phyloP scores from a whole-genome alignment of 2,888 invertebrate species.

The Pseudococcus viburni region DNA sequence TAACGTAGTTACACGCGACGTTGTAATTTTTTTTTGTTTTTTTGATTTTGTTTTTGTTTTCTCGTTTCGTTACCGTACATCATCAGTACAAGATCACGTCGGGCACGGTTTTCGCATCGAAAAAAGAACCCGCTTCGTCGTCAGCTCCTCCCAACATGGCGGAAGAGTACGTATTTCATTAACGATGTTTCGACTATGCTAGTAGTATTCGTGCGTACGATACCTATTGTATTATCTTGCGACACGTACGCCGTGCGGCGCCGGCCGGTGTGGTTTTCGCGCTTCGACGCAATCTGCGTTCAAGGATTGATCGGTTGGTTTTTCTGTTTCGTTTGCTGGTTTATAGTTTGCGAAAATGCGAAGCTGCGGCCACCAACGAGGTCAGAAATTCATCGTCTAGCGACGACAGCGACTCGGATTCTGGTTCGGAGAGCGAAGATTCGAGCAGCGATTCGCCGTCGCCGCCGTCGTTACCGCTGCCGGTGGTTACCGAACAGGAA shows the following conservation, averaged over 20 bases:
- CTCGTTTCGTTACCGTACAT: not conserved
- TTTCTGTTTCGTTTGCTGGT: not conserved
- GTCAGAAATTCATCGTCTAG: conserved; percentile 56
- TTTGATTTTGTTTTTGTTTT: not conserved
- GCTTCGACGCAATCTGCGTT: not conserved
- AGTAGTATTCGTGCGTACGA: too few relatives aligned
- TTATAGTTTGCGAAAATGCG: not conserved
- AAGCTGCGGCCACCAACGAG: not conserved
- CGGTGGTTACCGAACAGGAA: conserved; percentile 46
- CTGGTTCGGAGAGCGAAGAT: conserved; percentile 65
- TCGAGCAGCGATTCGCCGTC: conserved; percentile 65
- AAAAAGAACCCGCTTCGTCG: not conserved
- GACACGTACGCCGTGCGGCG: too few relatives aligned
- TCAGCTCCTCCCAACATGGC: not conserved
- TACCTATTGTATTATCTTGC: too few relatives aligned
- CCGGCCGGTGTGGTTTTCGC: too few relatives aligned
- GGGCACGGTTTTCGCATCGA: not conserved
- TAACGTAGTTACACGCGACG: not conserved
- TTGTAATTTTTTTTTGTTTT: not conserved
- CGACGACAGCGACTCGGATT: conserved; percentile 63
- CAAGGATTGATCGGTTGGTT: not conserved
- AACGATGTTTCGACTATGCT: not conserved
- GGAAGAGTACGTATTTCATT: not conserved
- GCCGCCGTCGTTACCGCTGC: conserved; percentile 51
- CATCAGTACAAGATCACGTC: not conserved